These are phyloP conservation scores for Pelecanus crispus DNA, from an alignment of 2,113 vertebrate species.

Conservation along the genomic window DNA sequence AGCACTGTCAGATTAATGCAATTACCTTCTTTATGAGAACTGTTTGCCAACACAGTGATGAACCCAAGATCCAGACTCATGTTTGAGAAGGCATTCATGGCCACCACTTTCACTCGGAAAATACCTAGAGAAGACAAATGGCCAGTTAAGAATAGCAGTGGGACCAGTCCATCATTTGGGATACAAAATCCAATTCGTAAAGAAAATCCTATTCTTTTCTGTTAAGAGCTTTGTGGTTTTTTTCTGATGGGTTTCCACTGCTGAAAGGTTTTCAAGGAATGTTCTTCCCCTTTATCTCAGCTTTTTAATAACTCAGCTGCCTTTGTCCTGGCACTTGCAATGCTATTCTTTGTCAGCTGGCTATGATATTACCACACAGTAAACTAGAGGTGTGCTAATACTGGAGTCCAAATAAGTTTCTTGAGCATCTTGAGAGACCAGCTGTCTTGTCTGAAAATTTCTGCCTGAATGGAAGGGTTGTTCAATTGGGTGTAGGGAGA, in stretches of 20 bases:
- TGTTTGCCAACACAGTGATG: slow-evolving; percentile 69
- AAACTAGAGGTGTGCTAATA: neutral
- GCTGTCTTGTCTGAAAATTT: neutral
- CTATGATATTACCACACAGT: neutral
- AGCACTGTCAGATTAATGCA: neutral
- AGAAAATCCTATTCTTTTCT: neutral
- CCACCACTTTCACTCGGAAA: slow-evolving; percentile 75
- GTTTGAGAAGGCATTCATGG: slow-evolving; percentile 77
- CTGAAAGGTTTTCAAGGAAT: neutral
- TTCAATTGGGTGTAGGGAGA: neutral
- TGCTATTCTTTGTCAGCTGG: neutral
- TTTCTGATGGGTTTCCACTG: neutral
- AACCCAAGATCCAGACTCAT: slow-evolving; percentile 75
- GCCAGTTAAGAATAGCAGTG: neutral
- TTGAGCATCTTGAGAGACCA: neutral
- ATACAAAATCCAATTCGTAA: neutral
- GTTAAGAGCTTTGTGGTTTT: neutral
- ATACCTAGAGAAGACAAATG: slow-evolving; percentile 65
- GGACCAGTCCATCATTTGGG: neutral
- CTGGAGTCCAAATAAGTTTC: neutral
- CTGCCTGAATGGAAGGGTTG: neutral
- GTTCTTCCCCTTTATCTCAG: neutral
- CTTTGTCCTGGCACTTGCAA: neutral
- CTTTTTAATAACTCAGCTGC: neutral
- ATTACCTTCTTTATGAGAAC: slow-evolving; percentile 30